Conservation (phyloP, 2,113 vertebrate genomes). For the Myotis lucifugus region DNA sequence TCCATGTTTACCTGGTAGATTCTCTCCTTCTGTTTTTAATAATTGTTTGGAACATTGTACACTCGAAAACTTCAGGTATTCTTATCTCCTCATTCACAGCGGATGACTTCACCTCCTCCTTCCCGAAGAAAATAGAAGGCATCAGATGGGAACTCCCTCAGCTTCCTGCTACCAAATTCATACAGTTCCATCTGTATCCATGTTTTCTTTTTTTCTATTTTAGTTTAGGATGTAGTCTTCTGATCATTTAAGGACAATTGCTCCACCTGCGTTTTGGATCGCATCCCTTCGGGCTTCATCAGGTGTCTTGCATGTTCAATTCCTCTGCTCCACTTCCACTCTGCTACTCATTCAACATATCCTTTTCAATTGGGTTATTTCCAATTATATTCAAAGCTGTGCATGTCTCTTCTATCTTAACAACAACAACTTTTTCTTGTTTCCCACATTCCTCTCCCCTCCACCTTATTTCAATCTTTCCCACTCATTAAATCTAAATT, state of each 20-base stretch:
- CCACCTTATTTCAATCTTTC: neutral
- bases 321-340: neutral
- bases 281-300: neutral
- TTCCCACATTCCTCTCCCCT: neutral
- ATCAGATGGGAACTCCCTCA: constrained; percentile 74
- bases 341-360: constrained; percentile 2
- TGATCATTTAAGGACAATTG: neutral
- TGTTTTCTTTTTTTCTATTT: neutral
- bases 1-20: neutral
- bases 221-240: neutral
- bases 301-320: neutral
- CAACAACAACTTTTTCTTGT: neutral
- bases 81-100: constrained; percentile 56
- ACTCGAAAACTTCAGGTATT: constrained; percentile 48
- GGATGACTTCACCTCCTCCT: constrained; percentile 77
- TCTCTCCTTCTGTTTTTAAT: neutral
- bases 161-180: constrained; percentile 51
- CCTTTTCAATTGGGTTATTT: constrained; percentile 1
- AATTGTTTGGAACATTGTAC: constrained; percentile 20
- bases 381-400: neutral
- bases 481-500: neutral
- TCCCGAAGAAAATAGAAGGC: constrained; percentile 75
- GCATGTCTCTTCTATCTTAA: constrained; percentile 24
- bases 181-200: constrained; percentile 27
- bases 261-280: neutral